Base-by-base conservation (phyloP, 2,888 invertebrate genomes). In the Lordiphosa fenestrarum region DNA sequence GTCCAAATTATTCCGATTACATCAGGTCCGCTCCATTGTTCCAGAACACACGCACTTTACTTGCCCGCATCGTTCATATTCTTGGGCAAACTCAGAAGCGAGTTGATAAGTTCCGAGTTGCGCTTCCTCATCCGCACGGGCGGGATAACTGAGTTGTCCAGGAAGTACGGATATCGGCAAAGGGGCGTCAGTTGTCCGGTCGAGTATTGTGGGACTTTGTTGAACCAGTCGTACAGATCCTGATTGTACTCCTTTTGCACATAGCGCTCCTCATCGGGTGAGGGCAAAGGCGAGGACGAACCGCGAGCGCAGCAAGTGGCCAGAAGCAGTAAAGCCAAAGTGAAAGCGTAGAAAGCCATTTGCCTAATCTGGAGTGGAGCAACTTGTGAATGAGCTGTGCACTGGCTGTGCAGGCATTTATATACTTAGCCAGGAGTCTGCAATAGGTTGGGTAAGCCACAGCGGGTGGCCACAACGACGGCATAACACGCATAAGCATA, bases 21-120 rank as follows among this genome's bases (percentile, higher is more conserved):
- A 5, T 5, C 9, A 40, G 15, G 7, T 15, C 39, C 10, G 39
- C 19, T 63, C 25, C 53, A 35, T 15, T 3, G 9, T 21, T 2
- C 35, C 35, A 46, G 9, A 5, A 9, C 4, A 2, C 4, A 5
- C 2, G 30, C 41, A 6, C 6, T 41, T 54, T 89, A 92, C 88
- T 93, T 93, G 50, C 95, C 95, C 39, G 94, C 94, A 55, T 94
- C 93, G 76, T 93, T 93, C 92, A 95, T 92, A 63, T 92, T 93
- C 82, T 94, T 94, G 6, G 95, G 95, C 47, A 95, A 88, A n/a
- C 93, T 92, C 37, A 95, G 89, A n/a, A 95, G 90, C 0, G 94
- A 93, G 86, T 94, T 94, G 72, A 94, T 94, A 6, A 94, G 89
- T 81, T 94, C 94, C 0, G 94, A 94, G 78, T 94, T 94, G 4